Evolutionary conservation across 1,140 invertebrate species (phyloP).

Genomic region (Sitodiplosis mosellana): DNA sequence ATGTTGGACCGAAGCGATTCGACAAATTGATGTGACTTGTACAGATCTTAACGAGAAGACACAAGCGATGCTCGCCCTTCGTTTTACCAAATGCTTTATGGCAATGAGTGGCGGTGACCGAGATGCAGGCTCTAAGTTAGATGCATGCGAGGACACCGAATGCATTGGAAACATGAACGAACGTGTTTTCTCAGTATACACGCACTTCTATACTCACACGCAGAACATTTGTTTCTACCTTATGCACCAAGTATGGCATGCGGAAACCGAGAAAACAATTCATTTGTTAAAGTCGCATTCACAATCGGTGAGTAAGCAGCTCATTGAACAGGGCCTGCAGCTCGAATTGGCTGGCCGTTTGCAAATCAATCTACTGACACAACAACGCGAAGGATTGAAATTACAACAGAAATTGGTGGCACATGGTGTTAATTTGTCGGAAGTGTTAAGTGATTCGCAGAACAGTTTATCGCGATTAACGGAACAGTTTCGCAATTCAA

Average conservation of each 20-base stretch:
- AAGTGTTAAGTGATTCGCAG: constrained; percentile 18
- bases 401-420: constrained; percentile 34
- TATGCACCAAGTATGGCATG: constrained; percentile 43
- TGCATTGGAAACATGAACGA: constrained; percentile 39
- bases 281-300: constrained; percentile 19
- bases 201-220: constrained; percentile 48
- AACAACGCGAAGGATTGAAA: constrained; percentile 33
- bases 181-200: constrained; percentile 36
- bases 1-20: constrained; percentile 41
- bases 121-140: constrained; percentile 13
- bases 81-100: constrained; percentile 47
- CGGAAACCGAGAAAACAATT: constrained; percentile 36
- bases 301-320: constrained; percentile 13
- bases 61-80: constrained; percentile 38
- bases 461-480: neutral
- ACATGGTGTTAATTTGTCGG: constrained; percentile 26
- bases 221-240: constrained; percentile 50
- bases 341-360: constrained; percentile 14
- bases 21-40: constrained; percentile 33
- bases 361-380: constrained; percentile 27
- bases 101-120: constrained; percentile 34
- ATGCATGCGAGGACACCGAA: constrained; percentile 18
- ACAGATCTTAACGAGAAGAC: constrained; percentile 35
- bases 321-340: no score
- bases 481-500: neutral